phyloP scores from a whole-genome alignment of 1,140 invertebrate species.

The Euglossa dilemma region DNA sequence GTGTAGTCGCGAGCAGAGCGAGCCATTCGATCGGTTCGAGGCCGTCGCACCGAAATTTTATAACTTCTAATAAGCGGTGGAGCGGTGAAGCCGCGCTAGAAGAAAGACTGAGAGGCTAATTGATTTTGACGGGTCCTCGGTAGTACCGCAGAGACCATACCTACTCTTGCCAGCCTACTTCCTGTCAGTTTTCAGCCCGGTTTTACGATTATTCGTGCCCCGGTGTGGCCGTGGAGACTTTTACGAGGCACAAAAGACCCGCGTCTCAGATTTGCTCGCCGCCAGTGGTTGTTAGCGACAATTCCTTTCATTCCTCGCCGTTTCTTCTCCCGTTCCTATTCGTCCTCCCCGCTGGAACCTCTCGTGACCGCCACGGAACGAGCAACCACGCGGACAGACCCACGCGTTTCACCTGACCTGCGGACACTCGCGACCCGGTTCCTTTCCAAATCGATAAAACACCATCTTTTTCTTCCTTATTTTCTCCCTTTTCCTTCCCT shows the following conservation, averaged over 20 bases:
- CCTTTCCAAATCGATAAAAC: constrained; percentile 26
- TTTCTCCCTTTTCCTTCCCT: not conserved
- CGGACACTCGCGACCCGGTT: not conserved
- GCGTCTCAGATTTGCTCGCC: constrained; percentile 67
- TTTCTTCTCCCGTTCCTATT: constrained; percentile 57
- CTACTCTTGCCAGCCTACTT: constrained; percentile 68
- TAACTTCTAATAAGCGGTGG: constrained; percentile 71
- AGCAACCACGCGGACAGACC: constrained; percentile 8
- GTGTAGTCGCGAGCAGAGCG: constrained; percentile 16
- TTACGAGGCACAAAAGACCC: constrained; percentile 74
- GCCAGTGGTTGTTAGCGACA: constrained; percentile 72
- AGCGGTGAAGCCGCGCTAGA: constrained; percentile 61
- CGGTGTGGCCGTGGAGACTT: constrained; percentile 70
- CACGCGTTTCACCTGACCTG: constrained; percentile 13
- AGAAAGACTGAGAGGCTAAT: constrained; percentile 69
- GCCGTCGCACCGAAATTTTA: constrained; percentile 69
- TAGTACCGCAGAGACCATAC: constrained; percentile 58
- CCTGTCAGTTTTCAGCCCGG: constrained; percentile 68
- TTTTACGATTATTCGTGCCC: constrained; percentile 72
- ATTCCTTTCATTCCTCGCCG: constrained; percentile 66
- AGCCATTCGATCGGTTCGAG: constrained; percentile 57
- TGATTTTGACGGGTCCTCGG: constrained; percentile 72
- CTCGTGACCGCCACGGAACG: constrained; percentile 19
- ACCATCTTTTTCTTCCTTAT: not conserved
- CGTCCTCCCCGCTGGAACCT: constrained; percentile 20